These are phyloP conservation scores for Anthopleura xanthogrammica DNA, from an alignment of 92 coral and sea anemone species.

Conservation along the genomic window DNA sequence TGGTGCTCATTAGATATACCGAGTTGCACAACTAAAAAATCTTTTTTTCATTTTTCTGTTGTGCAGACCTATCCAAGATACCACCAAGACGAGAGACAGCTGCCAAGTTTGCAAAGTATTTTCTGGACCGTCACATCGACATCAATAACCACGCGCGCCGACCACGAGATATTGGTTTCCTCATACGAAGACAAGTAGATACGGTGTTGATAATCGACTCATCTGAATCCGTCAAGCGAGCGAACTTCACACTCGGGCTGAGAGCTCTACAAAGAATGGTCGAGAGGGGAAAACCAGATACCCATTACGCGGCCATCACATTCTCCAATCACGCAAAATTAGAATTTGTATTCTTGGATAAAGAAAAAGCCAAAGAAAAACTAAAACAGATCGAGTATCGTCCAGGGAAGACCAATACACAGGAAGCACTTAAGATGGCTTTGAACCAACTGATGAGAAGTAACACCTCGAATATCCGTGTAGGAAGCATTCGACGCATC, in stretches of 20 bases:
- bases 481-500: slow-evolving; percentile 32
- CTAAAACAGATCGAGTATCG: slow-evolving; percentile 25
- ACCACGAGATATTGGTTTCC: neutral
- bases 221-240: slow-evolving; percentile 46
- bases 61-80: slow-evolving; percentile 18
- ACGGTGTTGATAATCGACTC: slow-evolving; percentile 56
- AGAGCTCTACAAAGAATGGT: slow-evolving; percentile 41
- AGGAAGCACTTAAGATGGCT: slow-evolving; percentile 43
- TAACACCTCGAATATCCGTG: slow-evolving; percentile 32
- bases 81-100: slow-evolving; percentile 41
- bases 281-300: slow-evolving; percentile 29
- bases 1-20: neutral
- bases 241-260: slow-evolving; percentile 37
- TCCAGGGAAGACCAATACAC: slow-evolving; percentile 54
- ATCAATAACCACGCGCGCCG: neutral
- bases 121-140: slow-evolving; percentile 38
- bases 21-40: neutral
- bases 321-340: slow-evolving; percentile 45
- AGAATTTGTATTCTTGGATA: slow-evolving; percentile 36
- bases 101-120: slow-evolving; percentile 31
- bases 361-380: slow-evolving; percentile 27
- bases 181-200: neutral
- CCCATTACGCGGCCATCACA: slow-evolving; percentile 53
- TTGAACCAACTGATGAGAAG: slow-evolving; percentile 22
- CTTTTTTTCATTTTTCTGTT: neutral